phyloP scores from a whole-genome alignment of 2,888 invertebrate genomes.

The Acheta domesticus region DNA sequence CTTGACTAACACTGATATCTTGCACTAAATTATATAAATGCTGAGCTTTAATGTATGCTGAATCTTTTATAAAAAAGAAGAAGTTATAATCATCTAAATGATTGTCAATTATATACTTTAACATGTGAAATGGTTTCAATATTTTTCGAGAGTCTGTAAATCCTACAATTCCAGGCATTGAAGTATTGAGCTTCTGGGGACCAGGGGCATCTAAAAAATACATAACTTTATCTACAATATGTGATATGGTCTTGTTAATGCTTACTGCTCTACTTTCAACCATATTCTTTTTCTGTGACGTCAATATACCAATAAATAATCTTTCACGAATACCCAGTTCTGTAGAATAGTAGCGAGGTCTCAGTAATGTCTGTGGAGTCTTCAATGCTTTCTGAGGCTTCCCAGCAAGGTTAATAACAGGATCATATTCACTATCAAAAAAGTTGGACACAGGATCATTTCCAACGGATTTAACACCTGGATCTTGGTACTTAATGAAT shows the following conservation, averaged over 20 bases:
- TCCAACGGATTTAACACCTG: neutral
- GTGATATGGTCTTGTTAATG: constrained; percentile 83
- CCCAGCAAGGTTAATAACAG: constrained; percentile 49
- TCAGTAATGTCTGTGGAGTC: constrained; percentile 60
- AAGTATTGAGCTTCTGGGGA: constrained; percentile 47
- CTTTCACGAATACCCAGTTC: constrained; percentile 91
- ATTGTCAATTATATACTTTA: constrained; percentile 87
- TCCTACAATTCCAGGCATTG: constrained; percentile 69
- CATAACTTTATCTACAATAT: constrained; percentile 76
- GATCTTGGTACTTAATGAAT: constrained; percentile 27
- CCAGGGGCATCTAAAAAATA: constrained; percentile 64
- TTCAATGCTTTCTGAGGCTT: constrained; percentile 51
- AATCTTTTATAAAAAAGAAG: constrained; percentile 84
- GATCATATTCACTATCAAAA: constrained; percentile 48
- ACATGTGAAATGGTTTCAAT: constrained; percentile 78
- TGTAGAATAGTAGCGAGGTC: constrained; percentile 91
- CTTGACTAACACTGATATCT: constrained; percentile 76
- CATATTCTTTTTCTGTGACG: constrained; percentile 68
- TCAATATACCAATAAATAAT: constrained; percentile 81
- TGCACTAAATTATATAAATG: constrained; percentile 68
- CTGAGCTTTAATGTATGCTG: constrained; percentile 78
- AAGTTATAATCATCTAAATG: constrained; percentile 88
- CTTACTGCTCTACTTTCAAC: constrained; percentile 72
- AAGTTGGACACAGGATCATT: neutral
- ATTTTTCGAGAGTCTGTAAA: constrained; percentile 76